Evolutionary conservation across 2,113 vertebrate genomes (phyloP).

Genomic region (Menura novaehollandiae): DNA sequence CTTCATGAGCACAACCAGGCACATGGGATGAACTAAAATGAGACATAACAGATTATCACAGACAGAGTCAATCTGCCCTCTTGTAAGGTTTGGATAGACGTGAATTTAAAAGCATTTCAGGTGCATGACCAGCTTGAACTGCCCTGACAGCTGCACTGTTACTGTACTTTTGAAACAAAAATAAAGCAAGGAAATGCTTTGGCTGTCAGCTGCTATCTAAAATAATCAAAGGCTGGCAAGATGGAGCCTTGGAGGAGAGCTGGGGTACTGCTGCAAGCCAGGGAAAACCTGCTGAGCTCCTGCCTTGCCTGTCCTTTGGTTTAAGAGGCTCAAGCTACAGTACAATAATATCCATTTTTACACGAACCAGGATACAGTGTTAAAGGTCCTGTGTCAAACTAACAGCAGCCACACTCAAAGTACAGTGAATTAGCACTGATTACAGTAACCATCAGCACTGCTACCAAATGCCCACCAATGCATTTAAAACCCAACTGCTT

Average conservation of each 20-base stretch:
- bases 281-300: not conserved
- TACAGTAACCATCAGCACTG: not conserved
- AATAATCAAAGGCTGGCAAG: not conserved
- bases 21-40: fast-evolving
- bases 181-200: not conserved
- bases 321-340: too few species aligned
- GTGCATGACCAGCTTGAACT: not conserved
- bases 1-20: not conserved
- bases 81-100: not conserved
- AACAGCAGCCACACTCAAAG: not conserved
- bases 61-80: not conserved
- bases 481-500: not conserved
- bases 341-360: not conserved
- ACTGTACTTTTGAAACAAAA: not conserved
- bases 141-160: not conserved
- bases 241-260: not conserved
- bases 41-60: not conserved
- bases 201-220: not conserved
- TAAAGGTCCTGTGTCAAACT: not conserved
- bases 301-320: not conserved
- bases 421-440: not conserved
- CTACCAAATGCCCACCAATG: not conserved
- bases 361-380: not conserved
- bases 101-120: not conserved
- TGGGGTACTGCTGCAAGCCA: not conserved